Base-by-base conservation (phyloP, 2,888 invertebrate genomes). In the Pachycephus smyrnensis region DNA sequence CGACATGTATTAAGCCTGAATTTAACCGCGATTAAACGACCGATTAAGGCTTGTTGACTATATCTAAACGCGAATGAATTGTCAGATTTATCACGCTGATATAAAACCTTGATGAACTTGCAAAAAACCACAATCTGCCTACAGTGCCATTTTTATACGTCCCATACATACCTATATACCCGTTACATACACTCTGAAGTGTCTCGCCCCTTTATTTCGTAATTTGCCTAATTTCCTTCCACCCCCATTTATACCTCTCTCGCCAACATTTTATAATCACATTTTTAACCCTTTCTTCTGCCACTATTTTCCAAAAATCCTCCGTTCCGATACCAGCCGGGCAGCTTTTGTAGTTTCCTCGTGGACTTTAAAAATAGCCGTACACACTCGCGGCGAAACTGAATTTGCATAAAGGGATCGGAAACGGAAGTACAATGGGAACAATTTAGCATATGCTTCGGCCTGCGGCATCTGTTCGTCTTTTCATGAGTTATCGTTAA, bases 1-100 rank as follows among this genome's bases (percentile, higher is more conserved):
- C 75, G 37, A 75, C 31, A 55, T 36, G 76, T 32, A 68, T 71
- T 74, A 55, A 75, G 35, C 69, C 75, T 77, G 77, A 76, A 76
- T 81, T 76, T 80, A 75, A 77, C 75, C 79, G 77, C 74, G 77
- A 79, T 80, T 79, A 77, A 75, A 80, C 71, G 77, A 23, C 23
- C 55, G 23, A 55, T 55, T 55, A 55, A 55, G 23, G 9, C 55
- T 9, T 23, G 55, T 23, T 9, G 55, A 23, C 55, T 55, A 9
- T 55, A 55, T 55, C 55, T 55, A 55, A 6, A 23, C 2, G 2
- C 55, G 55, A 55, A 55, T 23, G 55, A 55, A 23, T 55, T 55
- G 6, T 55, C 55, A 55, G 55, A 55, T 55, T 55, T 55, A 55
- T 55, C 55, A 9, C 6, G 1, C 55, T 55, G 55, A 55, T 55